These are phyloP conservation scores for Galaxea fascicularis DNA, from an alignment of 92 coral and sea anemone genomes.

Conservation along the genomic window DNA sequence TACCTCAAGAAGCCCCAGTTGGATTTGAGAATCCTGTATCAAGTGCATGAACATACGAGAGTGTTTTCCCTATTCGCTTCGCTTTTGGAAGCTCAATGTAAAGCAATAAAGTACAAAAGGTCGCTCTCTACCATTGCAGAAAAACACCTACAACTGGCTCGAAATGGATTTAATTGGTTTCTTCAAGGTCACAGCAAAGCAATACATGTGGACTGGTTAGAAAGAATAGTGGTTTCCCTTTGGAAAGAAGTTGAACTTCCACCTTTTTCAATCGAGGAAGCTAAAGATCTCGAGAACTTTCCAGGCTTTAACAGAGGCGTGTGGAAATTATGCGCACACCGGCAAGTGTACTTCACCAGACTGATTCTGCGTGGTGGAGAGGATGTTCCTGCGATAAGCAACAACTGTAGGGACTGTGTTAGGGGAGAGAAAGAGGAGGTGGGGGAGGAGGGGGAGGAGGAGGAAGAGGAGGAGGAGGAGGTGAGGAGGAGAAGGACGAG, in stretches of 20 bases:
- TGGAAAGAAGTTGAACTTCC: constrained; percentile 6
- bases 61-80: constrained; percentile 18
- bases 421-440: not conserved
- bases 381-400: constrained; percentile 8
- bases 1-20: constrained; percentile 20
- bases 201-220: not conserved
- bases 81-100: constrained; percentile 11
- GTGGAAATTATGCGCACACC: constrained; percentile 25
- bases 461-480: no score
- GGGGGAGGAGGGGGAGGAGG: no score
- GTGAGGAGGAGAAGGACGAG: no score
- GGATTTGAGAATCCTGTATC: not conserved
- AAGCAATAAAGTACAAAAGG: not conserved
- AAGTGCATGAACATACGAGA: constrained; percentile 11
- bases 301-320: constrained; percentile 29
- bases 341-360: constrained; percentile 17
- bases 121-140: not conserved
- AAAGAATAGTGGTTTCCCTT: not conserved
- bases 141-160: not conserved
- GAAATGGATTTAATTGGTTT: not conserved
- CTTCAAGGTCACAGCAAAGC: not conserved
- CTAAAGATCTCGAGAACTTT: constrained; percentile 21
- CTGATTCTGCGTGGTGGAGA: constrained; percentile 11
- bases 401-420: constrained; percentile 15
- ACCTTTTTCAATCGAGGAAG: not conserved